Base-by-base conservation (phyloP, 2,888 invertebrate species). In the Pollenia griseotomentosa region DNA sequence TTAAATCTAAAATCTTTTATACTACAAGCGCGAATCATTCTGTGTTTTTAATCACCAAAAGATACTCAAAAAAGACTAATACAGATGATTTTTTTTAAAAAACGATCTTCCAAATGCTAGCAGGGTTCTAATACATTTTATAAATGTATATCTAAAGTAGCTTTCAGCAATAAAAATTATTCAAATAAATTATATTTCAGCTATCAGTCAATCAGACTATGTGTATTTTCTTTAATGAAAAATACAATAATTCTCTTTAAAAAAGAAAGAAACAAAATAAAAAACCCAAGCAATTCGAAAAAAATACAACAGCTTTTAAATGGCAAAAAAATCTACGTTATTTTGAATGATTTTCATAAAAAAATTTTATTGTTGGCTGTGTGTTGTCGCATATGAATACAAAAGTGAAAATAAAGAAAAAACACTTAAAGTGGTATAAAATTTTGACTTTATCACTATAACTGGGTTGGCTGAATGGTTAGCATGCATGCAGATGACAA, bases 401-500 rank as follows among this genome's bases (percentile, higher is more conserved):
- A 23, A 33, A n/a, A 51, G 51, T 33, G 2, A 44, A 65, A 55
- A 73, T 16, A 44, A 63, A 53, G 40, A 53, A 57, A 53, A 71
- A 48, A 75, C 65, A 71, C 79, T 83, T 83, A 71, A 83, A 83
- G 80, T 83, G 57, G 57, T 48, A 79, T 66, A 81, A 59, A 77
- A 33, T 53, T 83, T 79, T 74, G 68, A 83, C 74, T 83, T 86
- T 83, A 83, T 86, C 83, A 65, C 79, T 74, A 42, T 48, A 55
- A 65, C 46, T 55, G 42, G 57, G 10, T 66, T 51, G 83, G 23
- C 46, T 81, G 73, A 68, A 66, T 42, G 44, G 53, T 51, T 59
- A 73, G n/a, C 44, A 59, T 42, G 63, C 23, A 55, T 87, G 86
- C 61, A 84, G 53, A 73, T 87, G 86, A 87, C 86, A 87, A 78